These are phyloP conservation scores for Australoheros scitulus DNA, from an alignment of 2,113 vertebrate genomes.

Conservation along the genomic window DNA sequence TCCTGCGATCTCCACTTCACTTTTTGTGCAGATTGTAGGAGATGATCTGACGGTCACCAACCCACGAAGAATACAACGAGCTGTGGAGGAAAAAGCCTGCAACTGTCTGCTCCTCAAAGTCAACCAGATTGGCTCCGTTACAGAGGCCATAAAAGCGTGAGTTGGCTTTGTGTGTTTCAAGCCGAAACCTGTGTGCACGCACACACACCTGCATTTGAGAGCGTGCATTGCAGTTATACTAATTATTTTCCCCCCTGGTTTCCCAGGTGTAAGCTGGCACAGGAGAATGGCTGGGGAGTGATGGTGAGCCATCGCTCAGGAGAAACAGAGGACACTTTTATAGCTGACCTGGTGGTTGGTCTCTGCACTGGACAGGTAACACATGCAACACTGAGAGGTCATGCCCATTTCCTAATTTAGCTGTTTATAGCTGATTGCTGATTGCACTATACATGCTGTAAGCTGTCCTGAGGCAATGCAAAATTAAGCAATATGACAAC, in stretches of 20 bases:
- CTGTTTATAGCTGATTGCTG: not conserved
- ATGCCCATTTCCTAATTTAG: not conserved
- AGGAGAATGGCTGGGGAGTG: constrained; percentile 95
- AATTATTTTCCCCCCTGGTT: not conserved
- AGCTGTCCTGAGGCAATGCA: not conserved
- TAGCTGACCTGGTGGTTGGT: constrained; percentile 93
- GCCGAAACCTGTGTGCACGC: not conserved
- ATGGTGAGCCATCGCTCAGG: constrained; percentile 96
- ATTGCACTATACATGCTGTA: not conserved
- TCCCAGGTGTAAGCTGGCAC: constrained; percentile 91
- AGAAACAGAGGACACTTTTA: constrained; percentile 95
- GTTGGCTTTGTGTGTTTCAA: constrained; percentile 54
- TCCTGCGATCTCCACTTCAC: not conserved
- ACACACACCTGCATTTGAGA: not conserved
- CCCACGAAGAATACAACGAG: constrained; percentile 88
- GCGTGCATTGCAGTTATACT: not conserved
- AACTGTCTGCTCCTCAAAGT: constrained; percentile 94
- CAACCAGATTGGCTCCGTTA: constrained; percentile 93
- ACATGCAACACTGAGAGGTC: not conserved
- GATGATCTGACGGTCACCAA: constrained; percentile 94
- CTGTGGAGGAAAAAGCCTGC: constrained; percentile 91
- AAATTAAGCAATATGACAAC: not conserved
- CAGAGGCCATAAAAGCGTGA: constrained; percentile 93
- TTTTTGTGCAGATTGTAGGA: constrained; percentile 86
- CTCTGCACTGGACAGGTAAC: constrained; percentile 94